Conservation (phyloP, 2,113 vertebrate genomes). For the Hemiprocne comata region DNA sequence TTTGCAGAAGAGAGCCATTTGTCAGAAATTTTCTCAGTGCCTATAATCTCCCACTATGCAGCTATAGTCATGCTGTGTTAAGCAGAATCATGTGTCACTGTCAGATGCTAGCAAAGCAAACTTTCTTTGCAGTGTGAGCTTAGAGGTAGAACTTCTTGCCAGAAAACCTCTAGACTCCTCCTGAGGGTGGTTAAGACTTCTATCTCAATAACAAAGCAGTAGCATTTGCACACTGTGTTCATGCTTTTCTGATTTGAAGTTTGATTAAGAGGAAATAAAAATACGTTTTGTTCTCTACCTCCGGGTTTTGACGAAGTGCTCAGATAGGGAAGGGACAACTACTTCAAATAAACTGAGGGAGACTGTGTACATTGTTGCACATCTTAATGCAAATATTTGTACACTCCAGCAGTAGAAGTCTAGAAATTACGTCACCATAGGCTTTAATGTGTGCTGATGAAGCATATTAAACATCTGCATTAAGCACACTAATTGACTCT, state of each 20-base stretch:
- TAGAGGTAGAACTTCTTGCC: not conserved
- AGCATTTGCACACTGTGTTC: not conserved
- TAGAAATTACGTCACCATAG: not conserved
- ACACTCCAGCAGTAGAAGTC: not conserved
- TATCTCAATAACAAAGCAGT: not conserved
- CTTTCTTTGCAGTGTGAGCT: not conserved
- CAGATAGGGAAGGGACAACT: not conserved
- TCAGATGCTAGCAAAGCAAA: conserved; percentile 3
- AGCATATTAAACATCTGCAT: not conserved
- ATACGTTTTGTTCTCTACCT: not conserved
- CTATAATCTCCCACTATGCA: not conserved
- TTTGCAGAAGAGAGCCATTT: conserved; percentile 4
- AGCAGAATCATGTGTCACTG: conserved; percentile 25
- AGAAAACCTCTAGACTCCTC: not conserved
- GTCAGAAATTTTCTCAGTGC: conserved; percentile 23
- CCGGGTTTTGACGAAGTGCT: not conserved
- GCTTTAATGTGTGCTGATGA: not conserved
- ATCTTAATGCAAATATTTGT: not conserved
- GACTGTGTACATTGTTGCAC: not conserved
- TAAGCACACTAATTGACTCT: not conserved
- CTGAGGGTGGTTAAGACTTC: not conserved
- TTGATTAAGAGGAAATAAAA: conserved; percentile 3
- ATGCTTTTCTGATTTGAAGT: conserved; percentile 5
- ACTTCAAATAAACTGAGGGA: not conserved
- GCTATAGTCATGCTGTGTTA: not conserved